Conservation (phyloP, 2,113 vertebrate species). For the Thryonomys swinderianus region DNA sequence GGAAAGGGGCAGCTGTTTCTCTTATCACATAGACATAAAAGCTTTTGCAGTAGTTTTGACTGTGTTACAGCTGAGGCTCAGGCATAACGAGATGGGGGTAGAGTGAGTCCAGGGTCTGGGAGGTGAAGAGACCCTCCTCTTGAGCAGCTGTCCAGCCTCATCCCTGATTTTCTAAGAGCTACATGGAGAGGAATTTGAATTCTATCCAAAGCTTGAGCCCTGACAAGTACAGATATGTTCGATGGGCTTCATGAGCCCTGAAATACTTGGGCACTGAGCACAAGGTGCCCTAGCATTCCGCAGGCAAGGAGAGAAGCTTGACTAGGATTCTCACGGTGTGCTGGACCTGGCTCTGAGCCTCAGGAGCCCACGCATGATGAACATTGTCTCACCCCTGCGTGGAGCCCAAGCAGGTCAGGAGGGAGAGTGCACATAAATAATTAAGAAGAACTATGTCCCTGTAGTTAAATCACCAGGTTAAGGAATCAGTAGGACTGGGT, state of each 20-base stretch:
- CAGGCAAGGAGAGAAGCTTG: background rate
- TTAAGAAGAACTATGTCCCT: background rate
- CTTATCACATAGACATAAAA: background rate
- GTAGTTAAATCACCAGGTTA: background rate
- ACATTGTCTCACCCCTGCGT: background rate
- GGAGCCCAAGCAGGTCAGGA: background rate
- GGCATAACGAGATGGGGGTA: background rate
- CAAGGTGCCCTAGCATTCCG: accelerated
- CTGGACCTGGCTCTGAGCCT: background rate
- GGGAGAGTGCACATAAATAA: background rate
- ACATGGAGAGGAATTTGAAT: background rate
- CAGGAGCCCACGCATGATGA: background rate
- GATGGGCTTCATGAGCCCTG: background rate
- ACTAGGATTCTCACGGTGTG: background rate
- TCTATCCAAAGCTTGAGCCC: background rate
- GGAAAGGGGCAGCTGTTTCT: background rate
- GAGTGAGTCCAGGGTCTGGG: background rate
- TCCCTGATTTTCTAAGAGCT: background rate
- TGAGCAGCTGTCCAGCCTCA: background rate
- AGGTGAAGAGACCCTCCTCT: background rate
- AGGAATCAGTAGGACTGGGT: background rate
- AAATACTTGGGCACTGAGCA: background rate
- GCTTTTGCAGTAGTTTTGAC: background rate
- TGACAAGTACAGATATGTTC: background rate
- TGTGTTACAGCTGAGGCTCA: background rate